Evolutionary conservation across 2,888 invertebrate species (phyloP).

Genomic region (Cantharis lateralis): DNA sequence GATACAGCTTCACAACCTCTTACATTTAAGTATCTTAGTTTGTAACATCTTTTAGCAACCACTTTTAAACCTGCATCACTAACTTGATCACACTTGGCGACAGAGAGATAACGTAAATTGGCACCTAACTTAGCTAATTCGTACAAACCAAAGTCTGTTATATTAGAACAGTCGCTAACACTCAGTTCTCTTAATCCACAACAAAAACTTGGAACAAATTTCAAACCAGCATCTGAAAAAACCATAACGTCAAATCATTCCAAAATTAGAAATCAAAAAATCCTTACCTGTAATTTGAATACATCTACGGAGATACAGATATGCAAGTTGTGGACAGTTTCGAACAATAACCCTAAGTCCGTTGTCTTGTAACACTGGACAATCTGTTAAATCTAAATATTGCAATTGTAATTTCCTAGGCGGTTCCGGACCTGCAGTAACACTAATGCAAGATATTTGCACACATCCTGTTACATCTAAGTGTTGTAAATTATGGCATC

Average conservation of each 20-base stretch:
- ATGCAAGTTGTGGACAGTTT: constrained; percentile 85
- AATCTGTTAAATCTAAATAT: constrained; percentile 90
- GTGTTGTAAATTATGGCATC: constrained; percentile 81
- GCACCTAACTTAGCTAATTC: constrained; percentile 88
- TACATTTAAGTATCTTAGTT: constrained; percentile 86
- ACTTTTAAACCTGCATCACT: constrained; percentile 89
- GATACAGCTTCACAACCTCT: constrained; percentile 92
- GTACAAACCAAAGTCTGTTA: constrained; percentile 89
- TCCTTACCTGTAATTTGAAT: constrained; percentile 78
- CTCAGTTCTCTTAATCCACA: constrained; percentile 81
- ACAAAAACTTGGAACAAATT: constrained; percentile 90
- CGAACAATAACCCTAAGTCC: constrained; percentile 83
- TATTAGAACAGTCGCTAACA: constrained; percentile 86
- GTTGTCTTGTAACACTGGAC: constrained; percentile 80
- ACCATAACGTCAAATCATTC: neutral
- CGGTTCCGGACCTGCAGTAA: constrained; percentile 67
- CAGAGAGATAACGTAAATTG: constrained; percentile 88
- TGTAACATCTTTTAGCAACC: constrained; percentile 85
- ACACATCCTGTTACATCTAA: constrained; percentile 84
- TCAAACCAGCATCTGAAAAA: constrained; percentile 79
- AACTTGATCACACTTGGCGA: constrained; percentile 91
- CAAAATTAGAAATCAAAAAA: neutral
- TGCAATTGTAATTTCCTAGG: constrained; percentile 75
- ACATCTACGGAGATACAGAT: constrained; percentile 87
- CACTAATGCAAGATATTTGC: constrained; percentile 77